Evolutionary conservation across 1,140 invertebrate species (phyloP).

Genomic region (Ericerus pela): DNA sequence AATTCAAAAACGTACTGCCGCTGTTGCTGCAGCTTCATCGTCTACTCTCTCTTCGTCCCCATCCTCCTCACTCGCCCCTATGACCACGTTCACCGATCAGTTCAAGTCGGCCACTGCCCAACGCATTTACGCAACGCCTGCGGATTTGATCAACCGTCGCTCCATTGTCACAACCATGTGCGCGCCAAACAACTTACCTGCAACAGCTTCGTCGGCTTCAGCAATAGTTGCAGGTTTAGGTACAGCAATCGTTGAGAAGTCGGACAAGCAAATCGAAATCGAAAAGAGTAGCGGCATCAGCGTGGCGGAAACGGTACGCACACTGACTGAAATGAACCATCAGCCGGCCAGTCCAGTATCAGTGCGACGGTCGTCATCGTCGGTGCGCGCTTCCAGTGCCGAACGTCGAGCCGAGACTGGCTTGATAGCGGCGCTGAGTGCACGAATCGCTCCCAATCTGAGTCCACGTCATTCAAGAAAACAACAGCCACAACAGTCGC

Average conservation of each 20-base stretch:
- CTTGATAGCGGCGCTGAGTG: conserved; percentile 53
- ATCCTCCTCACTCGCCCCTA: too few species aligned
- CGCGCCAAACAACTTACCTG: not conserved
- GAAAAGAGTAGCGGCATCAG: conserved; percentile 32
- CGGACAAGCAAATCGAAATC: conserved; percentile 9
- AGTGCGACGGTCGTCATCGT: conserved; percentile 39
- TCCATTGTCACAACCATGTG: conserved; percentile 4
- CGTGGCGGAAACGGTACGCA: conserved; percentile 76
- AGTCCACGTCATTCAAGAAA: conserved; percentile 36
- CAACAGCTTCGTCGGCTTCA: not conserved
- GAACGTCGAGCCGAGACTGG: conserved; percentile 41
- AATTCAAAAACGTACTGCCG: conserved; percentile 18
- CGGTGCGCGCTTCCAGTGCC: conserved; percentile 31
- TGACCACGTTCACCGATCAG: conserved; percentile 5
- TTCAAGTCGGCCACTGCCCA: not conserved
- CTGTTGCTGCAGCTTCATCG: too few species aligned
- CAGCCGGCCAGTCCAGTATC: conserved; percentile 69
- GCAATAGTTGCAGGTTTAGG: too few species aligned
- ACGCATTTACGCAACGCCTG: conserved; percentile 2
- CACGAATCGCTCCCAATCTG: conserved; percentile 45
- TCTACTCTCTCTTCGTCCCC: too few species aligned
- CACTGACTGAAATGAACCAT: conserved; percentile 66
- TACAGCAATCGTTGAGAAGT: not conserved
- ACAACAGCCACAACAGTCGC: conserved; percentile 20
- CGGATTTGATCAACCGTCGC: not conserved